phyloP scores from a whole-genome alignment of 2,113 vertebrate species.

The Oophaga pumilio region DNA sequence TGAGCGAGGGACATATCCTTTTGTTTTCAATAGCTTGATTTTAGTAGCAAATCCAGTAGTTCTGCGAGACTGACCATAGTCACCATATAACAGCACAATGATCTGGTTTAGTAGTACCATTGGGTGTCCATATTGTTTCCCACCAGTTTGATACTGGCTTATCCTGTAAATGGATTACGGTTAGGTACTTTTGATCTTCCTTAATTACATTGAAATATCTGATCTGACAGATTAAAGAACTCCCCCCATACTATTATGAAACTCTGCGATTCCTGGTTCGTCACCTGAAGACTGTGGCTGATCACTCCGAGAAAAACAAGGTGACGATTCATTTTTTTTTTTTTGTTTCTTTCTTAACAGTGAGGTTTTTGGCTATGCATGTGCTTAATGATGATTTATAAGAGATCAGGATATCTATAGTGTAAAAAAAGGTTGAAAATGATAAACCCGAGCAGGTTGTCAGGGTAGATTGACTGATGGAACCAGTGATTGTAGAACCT shows the following conservation, averaged over 20 bases:
- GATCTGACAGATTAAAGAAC: conserved; percentile 84
- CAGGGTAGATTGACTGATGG: background rate
- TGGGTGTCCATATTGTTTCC: too few relatives aligned
- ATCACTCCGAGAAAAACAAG: conserved; percentile 95
- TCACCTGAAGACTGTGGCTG: conserved; percentile 92
- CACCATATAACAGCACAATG: too few relatives aligned
- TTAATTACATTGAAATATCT: fast-evolving
- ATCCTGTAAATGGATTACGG: background rate
- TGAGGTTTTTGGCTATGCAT: background rate
- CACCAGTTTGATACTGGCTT: background rate
- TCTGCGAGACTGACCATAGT: too few relatives aligned
- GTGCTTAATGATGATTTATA: background rate
- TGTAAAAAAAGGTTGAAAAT: too few relatives aligned
- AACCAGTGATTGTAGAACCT: too few relatives aligned
- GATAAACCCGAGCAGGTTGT: background rate
- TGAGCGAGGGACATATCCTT: too few relatives aligned
- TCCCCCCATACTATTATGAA: conserved; percentile 92
- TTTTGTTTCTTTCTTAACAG: background rate
- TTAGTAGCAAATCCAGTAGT: background rate
- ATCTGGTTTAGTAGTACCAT: too few relatives aligned
- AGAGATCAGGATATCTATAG: background rate
- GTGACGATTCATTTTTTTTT: conserved; percentile 63
- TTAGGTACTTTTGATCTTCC: background rate
- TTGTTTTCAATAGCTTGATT: background rate
- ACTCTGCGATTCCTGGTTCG: conserved; percentile 91